Evolutionary conservation across 2,888 invertebrate genomes (phyloP).

Genomic region (Antitype chi): DNA sequence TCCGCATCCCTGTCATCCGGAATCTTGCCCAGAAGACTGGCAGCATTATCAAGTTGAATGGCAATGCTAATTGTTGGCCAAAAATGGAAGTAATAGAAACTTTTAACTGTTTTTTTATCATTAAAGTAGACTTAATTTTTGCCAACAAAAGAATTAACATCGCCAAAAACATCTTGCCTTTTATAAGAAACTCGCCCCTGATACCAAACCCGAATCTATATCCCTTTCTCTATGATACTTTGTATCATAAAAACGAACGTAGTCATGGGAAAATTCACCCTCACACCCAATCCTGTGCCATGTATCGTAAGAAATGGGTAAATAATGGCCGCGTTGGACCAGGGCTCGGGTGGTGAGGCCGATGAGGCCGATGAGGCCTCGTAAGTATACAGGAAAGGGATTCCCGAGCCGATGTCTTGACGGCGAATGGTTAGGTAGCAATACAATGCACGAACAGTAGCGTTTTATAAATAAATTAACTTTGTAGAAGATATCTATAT

Average conservation of each 20-base stretch:
- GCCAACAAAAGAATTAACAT: neutral
- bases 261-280: slow-evolving; percentile 28
- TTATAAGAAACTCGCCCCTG: neutral
- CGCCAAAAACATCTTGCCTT: neutral
- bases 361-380: slow-evolving; percentile 43
- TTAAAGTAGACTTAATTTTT: neutral
- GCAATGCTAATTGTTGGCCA: too few species aligned
- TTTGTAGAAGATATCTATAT: neutral
- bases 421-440: slow-evolving; percentile 13
- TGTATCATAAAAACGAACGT: slow-evolving; percentile 34
- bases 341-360: slow-evolving; percentile 21
- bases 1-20: too few species aligned
- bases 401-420: slow-evolving; percentile 47
- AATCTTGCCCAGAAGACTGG: too few species aligned
- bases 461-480: slow-evolving; percentile 13
- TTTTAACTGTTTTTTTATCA: too few species aligned
- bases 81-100: too few species aligned
- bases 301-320: slow-evolving; percentile 58
- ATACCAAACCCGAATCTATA: slow-evolving; percentile 29
- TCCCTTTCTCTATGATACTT: slow-evolving; percentile 19
- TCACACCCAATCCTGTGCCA: slow-evolving; percentile 23
- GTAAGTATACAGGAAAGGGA: slow-evolving; percentile 48
- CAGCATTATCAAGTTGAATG: too few species aligned
- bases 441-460: neutral
- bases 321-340: slow-evolving; percentile 51